These are phyloP conservation scores for Drosophila paranaensis DNA, from an alignment of 2,888 invertebrate species.

Conservation along the genomic window DNA sequence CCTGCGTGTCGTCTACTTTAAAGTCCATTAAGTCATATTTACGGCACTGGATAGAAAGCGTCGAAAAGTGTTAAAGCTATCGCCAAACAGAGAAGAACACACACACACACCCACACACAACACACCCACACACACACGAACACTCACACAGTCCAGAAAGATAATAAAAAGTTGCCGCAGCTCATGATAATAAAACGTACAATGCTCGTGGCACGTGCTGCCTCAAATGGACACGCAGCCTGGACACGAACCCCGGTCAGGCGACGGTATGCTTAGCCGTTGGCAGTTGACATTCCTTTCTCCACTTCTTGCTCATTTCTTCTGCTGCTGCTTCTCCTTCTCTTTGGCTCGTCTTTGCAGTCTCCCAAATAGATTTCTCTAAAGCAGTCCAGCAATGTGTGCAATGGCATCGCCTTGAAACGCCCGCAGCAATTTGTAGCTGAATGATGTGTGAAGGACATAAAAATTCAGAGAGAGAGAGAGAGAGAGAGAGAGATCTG, in stretches of 20 bases:
- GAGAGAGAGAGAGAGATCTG: constrained; percentile 4
- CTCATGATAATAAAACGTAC: constrained; percentile 79
- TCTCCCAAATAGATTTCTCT: constrained; percentile 71
- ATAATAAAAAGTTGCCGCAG: constrained; percentile 78
- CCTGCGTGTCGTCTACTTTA: constrained; percentile 60
- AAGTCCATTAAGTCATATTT: constrained; percentile 78
- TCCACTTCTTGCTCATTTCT: constrained; percentile 1
- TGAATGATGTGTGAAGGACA: constrained; percentile 80
- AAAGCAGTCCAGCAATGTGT: constrained; percentile 50
- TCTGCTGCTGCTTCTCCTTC: background rate
- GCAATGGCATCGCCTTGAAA: constrained; percentile 53
- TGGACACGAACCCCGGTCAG: constrained; percentile 61
- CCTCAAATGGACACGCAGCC: constrained; percentile 72
- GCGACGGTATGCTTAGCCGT: constrained; percentile 42
- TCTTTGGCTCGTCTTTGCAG: constrained; percentile 19
- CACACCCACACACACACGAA: background rate
- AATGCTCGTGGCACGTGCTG: constrained; percentile 73
- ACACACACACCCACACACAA: background rate
- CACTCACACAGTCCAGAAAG: constrained; percentile 32
- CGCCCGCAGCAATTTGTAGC: constrained; percentile 80
- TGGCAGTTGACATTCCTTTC: constrained; percentile 68
- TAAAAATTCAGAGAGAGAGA: constrained; percentile 71
- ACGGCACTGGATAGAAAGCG: constrained; percentile 53
- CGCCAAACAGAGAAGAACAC: constrained; percentile 13
- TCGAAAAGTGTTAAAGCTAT: constrained; percentile 72